Conservation (phyloP, 92 coral and sea anemone genomes). For the Actinostola sp. region DNA sequence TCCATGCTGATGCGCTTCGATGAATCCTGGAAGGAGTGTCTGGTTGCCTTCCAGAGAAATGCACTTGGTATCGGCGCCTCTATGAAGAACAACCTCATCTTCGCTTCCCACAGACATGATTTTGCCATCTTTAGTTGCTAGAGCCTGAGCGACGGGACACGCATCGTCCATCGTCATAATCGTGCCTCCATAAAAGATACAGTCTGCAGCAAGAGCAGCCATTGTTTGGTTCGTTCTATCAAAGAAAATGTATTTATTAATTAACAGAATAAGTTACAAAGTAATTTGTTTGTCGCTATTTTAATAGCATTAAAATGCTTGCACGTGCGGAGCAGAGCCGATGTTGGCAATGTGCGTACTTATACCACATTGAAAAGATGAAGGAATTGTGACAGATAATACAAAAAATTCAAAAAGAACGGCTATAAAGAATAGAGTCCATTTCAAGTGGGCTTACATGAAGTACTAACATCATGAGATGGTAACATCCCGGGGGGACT, state of each 20-base stretch:
- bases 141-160: slow-evolving; percentile 57
- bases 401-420: no score
- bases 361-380: no score
- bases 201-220: slow-evolving; percentile 33
- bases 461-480: no score
- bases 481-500: no score
- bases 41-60: slow-evolving; percentile 41
- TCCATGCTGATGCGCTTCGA: slow-evolving; percentile 73
- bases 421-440: no score
- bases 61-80: slow-evolving; percentile 35
- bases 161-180: slow-evolving; percentile 70
- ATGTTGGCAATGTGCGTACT: no score
- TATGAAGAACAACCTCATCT: slow-evolving; percentile 27
- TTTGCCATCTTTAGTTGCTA: slow-evolving; percentile 55
- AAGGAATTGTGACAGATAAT: no score
- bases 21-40: slow-evolving; percentile 76
- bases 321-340: no score
- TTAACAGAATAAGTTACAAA: no score
- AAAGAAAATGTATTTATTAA: not conserved
- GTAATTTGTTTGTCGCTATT: no score
- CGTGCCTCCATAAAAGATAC: slow-evolving; percentile 56
- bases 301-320: no score
- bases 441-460: no score
- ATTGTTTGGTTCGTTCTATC: not conserved
- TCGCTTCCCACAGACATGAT: slow-evolving; percentile 56